Evolutionary conservation across 2,113 vertebrate genomes (phyloP).

Genomic region (Anarhynchus alexandrinus): DNA sequence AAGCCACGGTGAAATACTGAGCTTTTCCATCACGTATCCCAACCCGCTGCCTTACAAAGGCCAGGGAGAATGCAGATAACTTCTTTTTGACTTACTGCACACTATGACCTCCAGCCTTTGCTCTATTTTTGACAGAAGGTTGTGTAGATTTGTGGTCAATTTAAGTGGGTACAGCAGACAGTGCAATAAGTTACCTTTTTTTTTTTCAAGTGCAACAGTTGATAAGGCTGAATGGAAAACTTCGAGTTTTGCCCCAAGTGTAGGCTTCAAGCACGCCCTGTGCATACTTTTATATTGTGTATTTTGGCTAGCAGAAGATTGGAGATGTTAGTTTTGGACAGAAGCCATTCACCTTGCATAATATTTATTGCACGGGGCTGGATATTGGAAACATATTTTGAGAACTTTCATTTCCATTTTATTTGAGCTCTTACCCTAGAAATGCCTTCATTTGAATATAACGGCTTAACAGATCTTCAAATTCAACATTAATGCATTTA

Average conservation of each 20-base stretch:
- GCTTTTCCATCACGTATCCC: not conserved
- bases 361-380: constrained; percentile 27
- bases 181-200: not conserved
- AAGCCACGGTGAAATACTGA: not conserved
- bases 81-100: not conserved
- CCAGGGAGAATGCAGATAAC: not conserved
- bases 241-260: constrained; percentile 6
- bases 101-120: not conserved
- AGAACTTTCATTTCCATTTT: constrained; percentile 29
- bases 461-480: not conserved
- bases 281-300: constrained; percentile 49
- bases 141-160: not conserved
- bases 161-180: not conserved
- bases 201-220: not conserved
- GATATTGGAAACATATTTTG: constrained; percentile 55
- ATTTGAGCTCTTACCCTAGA: constrained; percentile 23
- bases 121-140: not conserved
- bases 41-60: not conserved
- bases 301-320: constrained; percentile 48
- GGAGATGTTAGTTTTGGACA: constrained; percentile 51
- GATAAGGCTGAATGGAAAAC: constrained; percentile 35
- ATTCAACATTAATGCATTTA: not conserved
- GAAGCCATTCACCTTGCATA: constrained; percentile 59
- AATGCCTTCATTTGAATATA: constrained; percentile 50
- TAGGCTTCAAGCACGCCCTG: not conserved